Evolutionary conservation across 1,140 invertebrate species (phyloP), one percentile per base, ranked within the genome.

Genomic region (Ooceraea biroi): DNA sequence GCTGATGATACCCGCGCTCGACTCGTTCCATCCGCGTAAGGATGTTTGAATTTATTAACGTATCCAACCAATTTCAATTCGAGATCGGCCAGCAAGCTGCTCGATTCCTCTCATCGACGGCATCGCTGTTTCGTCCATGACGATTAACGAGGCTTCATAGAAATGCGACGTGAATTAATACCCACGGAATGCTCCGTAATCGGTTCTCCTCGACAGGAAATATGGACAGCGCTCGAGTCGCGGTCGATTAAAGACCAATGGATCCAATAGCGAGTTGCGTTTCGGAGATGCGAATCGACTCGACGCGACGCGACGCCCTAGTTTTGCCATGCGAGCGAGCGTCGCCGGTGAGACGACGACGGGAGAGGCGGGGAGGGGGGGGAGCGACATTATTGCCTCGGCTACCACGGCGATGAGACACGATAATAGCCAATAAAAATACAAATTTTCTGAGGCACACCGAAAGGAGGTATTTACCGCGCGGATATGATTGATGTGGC

Each of bases 401-500:
- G n/a, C 48, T 50, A 61, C 72, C 58, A 65, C 69, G 44, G 83
- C 83, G 85, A 91, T 84, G 83, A 90, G 84, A 84, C 52, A 80
- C 86, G 89, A 77, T 91, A 89, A 88, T 88, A 66, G 82, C 66
- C 85, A 85, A 90, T 90, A 91, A 91, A 90, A 91, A 90, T 91
- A 91, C 76, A 89, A 89, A 91, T 91, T 91, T 91, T 89, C 85
- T 86, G 76, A 84, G 78, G 73, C 89, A 88, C 86, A 80, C 86
- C 90, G 86, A 90, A 92, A 91, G 89, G 86, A 90, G 91, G 90
- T 91, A 92, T 92, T 92, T 91, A 92, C 86, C 85, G 82, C 85
- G 88, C 83, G 78, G 89, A 90, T 92, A 92, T 91, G 91, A 92
- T 91, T 93, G 92, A 92, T 91, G 91, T 90, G 90, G 89, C 89